phyloP scores from a whole-genome alignment of 2,113 vertebrate species.

The Laterallus jamaicensis region DNA sequence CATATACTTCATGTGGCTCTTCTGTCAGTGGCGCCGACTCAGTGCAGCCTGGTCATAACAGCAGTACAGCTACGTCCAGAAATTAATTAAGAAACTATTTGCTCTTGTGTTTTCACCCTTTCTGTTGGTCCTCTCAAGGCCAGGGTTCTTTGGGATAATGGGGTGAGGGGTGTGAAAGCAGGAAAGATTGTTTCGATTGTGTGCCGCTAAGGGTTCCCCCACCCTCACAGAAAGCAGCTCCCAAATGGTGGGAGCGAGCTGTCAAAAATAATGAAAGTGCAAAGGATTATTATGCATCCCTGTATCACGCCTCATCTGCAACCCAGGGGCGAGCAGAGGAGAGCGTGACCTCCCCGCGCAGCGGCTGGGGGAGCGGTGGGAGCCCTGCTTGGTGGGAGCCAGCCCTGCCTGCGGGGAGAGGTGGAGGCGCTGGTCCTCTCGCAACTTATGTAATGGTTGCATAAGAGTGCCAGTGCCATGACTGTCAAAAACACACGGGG shows the following conservation, averaged over 20 bases:
- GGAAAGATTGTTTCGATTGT: neutral
- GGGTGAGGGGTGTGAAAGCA: neutral
- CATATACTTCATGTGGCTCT: constrained; percentile 31
- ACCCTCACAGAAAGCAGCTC: neutral
- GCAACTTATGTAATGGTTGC: constrained; percentile 18
- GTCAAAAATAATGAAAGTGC: neutral
- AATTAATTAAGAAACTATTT: constrained; percentile 3
- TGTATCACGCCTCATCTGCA: neutral
- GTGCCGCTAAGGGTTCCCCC: neutral
- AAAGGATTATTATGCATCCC: neutral
- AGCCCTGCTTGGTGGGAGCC: neutral
- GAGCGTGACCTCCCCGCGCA: neutral
- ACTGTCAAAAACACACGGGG: neutral
- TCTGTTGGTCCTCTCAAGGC: neutral
- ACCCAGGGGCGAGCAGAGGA: neutral
- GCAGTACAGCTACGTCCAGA: neutral
- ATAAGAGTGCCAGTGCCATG: constrained; percentile 9
- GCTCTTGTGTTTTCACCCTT: neutral
- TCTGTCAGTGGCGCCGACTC: constrained; percentile 3
- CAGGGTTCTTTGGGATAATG: neutral
- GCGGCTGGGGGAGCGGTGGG: neutral
- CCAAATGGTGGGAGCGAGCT: neutral
- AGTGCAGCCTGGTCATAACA: neutral
- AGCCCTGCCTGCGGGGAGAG: neutral
- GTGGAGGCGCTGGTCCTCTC: neutral